These are phyloP conservation scores for Sinocyclocheilus grahami DNA, from an alignment of 2,113 vertebrate genomes.

Conservation along the genomic window DNA sequence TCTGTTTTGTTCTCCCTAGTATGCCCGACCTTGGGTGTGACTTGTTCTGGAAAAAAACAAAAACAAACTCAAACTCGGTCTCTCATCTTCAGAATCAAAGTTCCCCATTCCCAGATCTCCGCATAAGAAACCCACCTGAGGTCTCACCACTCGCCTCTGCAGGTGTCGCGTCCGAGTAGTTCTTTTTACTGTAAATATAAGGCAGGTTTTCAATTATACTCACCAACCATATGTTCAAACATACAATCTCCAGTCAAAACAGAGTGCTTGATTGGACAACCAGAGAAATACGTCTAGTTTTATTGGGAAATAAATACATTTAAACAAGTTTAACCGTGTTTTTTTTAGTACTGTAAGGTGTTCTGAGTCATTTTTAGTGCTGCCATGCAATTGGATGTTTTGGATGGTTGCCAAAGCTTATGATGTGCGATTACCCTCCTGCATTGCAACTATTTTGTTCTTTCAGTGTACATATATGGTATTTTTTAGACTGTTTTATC, in stretches of 20 bases:
- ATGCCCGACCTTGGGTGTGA: constrained; percentile 44
- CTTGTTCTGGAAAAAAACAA: constrained; percentile 60
- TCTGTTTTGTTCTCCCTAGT: constrained; percentile 39
- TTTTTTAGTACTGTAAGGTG: background rate
- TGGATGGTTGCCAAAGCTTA: background rate
- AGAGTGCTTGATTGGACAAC: background rate
- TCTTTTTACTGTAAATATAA: constrained; percentile 66
- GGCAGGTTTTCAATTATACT: background rate
- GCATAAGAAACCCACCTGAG: constrained; percentile 62
- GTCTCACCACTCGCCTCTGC: constrained; percentile 36
- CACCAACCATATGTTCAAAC: background rate
- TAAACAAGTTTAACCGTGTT: background rate
- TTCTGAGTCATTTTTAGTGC: background rate
- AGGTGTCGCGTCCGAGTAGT: constrained; percentile 52
- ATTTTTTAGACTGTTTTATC: background rate
- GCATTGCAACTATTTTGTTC: too few relatives aligned
- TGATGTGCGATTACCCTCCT: background rate
- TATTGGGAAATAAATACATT: background rate
- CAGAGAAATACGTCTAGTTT: background rate
- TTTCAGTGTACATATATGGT: too few relatives aligned
- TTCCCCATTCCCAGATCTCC: background rate
- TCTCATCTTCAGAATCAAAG: constrained; percentile 29
- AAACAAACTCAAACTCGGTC: background rate
- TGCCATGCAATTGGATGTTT: background rate
- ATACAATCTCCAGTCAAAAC: constrained; percentile 15